phyloP scores from a whole-genome alignment of 2,797 vertebrate species.

The Muscicapa comitata region DNA sequence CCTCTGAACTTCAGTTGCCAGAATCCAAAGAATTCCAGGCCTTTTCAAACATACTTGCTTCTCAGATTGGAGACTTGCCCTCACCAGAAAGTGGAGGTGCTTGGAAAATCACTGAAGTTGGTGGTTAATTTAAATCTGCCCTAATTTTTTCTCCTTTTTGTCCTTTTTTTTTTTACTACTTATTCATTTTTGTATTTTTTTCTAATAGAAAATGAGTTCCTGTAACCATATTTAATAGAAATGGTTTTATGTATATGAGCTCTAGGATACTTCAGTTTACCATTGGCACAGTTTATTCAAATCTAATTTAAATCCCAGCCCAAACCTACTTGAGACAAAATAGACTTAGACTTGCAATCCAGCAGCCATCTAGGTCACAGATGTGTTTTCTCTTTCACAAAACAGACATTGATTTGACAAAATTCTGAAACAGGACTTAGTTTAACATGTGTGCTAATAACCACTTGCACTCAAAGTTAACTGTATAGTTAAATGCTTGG shows the following conservation, averaged over 20 bases:
- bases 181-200: background rate
- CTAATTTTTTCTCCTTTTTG: background rate
- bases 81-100: background rate
- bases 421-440: background rate
- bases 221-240: background rate
- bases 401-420: background rate
- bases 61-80: background rate
- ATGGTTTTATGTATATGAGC: too few relatives aligned
- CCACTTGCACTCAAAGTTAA: background rate
- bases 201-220: fast-evolving
- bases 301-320: background rate
- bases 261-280: background rate
- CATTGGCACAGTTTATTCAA: background rate
- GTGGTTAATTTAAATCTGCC: background rate
- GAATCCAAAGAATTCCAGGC: constrained; percentile 30
- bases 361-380: background rate
- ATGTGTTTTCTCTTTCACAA: background rate
- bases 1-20: constrained; percentile 31
- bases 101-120: background rate
- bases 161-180: background rate
- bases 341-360: background rate
- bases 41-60: background rate
- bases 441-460: background rate
- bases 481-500: constrained; percentile 2
- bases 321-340: background rate